Evolutionary conservation across 2,888 invertebrate genomes (phyloP).

Genomic region (Pristionchus mayeri): DNA sequence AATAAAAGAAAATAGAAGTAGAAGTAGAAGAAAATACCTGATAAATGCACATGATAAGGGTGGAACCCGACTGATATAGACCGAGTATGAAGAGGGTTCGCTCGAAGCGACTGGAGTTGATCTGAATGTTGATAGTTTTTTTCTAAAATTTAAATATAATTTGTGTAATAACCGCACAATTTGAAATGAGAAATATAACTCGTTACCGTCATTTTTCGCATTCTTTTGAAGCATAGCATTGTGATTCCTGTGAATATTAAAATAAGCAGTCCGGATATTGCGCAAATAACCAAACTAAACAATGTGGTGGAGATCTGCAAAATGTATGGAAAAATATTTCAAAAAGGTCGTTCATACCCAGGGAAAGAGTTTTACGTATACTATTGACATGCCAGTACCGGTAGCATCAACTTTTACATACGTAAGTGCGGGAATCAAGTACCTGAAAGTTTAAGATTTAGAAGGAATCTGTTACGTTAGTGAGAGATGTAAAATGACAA

Average conservation of each 20-base stretch:
- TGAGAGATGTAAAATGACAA: too few species aligned
- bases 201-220: too few species aligned
- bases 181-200: too few species aligned
- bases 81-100: neutral
- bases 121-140: too few species aligned
- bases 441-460: too few species aligned
- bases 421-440: neutral
- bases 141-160: too few species aligned
- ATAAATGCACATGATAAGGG: neutral
- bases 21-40: neutral
- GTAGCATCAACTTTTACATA: neutral
- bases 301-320: conserved; percentile 23
- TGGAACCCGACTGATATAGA: neutral
- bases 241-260: neutral
- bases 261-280: neutral
- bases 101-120: neutral
- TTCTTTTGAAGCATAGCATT: too few species aligned
- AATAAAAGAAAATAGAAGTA: too few species aligned
- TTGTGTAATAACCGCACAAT: too few species aligned
- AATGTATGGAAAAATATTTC: neutral
- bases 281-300: neutral
- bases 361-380: neutral
- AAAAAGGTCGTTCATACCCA: neutral
- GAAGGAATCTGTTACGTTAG: too few species aligned
- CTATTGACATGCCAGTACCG: neutral